These are phyloP conservation scores for Drosophila pseudotalamancana DNA, from an alignment of 2,888 invertebrate species.

Conservation along the genomic window DNA sequence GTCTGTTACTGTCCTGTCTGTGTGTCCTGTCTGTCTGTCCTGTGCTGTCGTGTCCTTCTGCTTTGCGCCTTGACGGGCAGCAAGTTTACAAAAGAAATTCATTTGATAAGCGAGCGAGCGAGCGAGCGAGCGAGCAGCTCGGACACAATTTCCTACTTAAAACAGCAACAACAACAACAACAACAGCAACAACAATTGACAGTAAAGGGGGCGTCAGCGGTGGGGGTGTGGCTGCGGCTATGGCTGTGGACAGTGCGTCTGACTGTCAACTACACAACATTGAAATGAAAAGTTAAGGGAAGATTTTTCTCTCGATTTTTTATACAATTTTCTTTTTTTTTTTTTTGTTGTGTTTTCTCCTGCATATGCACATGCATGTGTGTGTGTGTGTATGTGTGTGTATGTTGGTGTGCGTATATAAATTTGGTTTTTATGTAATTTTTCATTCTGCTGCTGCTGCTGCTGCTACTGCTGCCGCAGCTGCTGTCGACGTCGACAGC, in stretches of 20 bases:
- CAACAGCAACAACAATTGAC: conserved; percentile 27
- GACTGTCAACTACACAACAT: conserved; percentile 78
- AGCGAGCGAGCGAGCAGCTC: conserved; percentile 43
- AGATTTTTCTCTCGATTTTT: conserved; percentile 56
- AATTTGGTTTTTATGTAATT: conserved; percentile 79
- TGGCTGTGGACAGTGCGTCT: conserved; percentile 35
- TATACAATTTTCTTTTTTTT: conserved; percentile 19
- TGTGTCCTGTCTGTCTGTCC: conserved; percentile 16
- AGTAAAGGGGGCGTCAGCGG: conserved; percentile 40
- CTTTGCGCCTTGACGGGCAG: conserved; percentile 46
- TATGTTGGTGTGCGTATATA: conserved; percentile 53
- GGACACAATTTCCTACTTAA: conserved; percentile 80
- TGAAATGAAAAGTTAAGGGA: conserved; percentile 71
- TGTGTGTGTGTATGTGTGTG: conserved; percentile 27
- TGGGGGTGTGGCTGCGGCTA: neutral
- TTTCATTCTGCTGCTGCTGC: conserved; percentile 64
- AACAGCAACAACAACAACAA: conserved; percentile 51
- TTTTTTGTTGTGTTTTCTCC: conserved; percentile 17
- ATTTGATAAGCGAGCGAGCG: conserved; percentile 63
- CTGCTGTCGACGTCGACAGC: conserved; percentile 17
- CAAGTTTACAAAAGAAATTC: conserved; percentile 74
- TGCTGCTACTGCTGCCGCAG: conserved; percentile 19
- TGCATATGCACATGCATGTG: conserved; percentile 50
- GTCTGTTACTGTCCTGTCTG: conserved; percentile 54
- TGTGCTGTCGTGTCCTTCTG: conserved; percentile 34